Evolutionary conservation across 2,113 vertebrate species (phyloP), one percentile per base, ranked within the genome.

Genomic region (Anser cygnoides): DNA sequence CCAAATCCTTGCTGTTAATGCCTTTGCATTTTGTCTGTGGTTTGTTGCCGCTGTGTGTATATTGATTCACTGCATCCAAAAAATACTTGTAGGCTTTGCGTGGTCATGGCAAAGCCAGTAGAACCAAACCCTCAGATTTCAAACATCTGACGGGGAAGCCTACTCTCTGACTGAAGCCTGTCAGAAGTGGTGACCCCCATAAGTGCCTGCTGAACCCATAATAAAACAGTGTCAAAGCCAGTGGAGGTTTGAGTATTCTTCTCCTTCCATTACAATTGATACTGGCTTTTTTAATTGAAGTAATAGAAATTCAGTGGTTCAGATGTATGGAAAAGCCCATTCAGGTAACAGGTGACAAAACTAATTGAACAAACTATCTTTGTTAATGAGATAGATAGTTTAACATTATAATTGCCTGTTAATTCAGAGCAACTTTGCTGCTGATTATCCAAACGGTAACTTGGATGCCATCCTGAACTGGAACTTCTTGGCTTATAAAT

Each of bases 401-500:
- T 72, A 37, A 25, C 61, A 43, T 76, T 74, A 35, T 74, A 55
- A 18, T 74, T 77, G 15, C 59, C 96, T 85, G 65, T 94, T 96
- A 66, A 83, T 68, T 77, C 62, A 28, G 33, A 77, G 12, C 29
- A 87, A 62, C 14, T 95, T 85, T 50, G 35, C 74, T 80, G 81
- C 59, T 3, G 46, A 21, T 21, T 95, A 91, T 94, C 82, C 85
- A 94, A 92, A 95, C 80, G 54, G 43, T 21, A 76, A 71, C 68
- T 92, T 91, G 88, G 82, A 39, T 86, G 79, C 44, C 6, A 44
- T 95, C 86, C 50, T 94, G 76, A 95, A 77, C 54, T 73, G 33
- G 46, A 70, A 3, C 86, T 85, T 96, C 44, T 75, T 91, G 55
- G 2, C 84, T 84, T 63, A 57, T 84, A 88, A 73, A 81, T 87